Evolutionary conservation across 2,797 vertebrate species (phyloP), one percentile per base, ranked within the genome.

Genomic region (Psittacula echo): DNA sequence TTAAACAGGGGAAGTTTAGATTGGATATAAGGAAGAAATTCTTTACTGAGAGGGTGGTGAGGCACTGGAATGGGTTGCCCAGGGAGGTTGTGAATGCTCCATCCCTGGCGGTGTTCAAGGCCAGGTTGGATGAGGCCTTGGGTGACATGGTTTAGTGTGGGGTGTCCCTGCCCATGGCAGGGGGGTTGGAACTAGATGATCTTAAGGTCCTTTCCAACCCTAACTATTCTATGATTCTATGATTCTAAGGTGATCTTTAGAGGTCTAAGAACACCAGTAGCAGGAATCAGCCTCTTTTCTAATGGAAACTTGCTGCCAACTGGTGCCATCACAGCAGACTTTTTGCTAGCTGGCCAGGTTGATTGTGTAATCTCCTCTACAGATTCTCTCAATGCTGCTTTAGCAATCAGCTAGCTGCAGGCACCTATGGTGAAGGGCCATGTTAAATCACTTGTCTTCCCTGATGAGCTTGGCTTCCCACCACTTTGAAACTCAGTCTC

Each of bases 331-430:
- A 39, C 48, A 77, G 88, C 65, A 72, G 50, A 62, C 13, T 72
- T 80, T 82, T 48, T 62, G 32, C 84, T 85, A 39, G 74, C 48
- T 90, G 56, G 79, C 29, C 62, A 50, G 58, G 34, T 5, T 83
- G 86, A 54, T 62, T 67, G 60, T 85, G 61, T 83, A 61, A 83
- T 74, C 90, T 87, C 64, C 51, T 70, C 41, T 44, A 39, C 83
- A 89, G 93, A 54, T 53, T 30, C 74, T 81, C 67, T 95, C 70
- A 39, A 10, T 1, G 42, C 89, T 87, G 87, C 85, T 93, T 92
- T 82, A 92, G 90, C 56, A 79, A 96, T 95, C 94, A 97, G 74
- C 44, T 73, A 83, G 54, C 75, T 47, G 92, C 72, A 92, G 65
- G 72, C 90, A n/a, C 56, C 95, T 87, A 45, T 13, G 0, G 2